Conservation (phyloP, 2,797 vertebrate species). For the Remorina albescens region DNA sequence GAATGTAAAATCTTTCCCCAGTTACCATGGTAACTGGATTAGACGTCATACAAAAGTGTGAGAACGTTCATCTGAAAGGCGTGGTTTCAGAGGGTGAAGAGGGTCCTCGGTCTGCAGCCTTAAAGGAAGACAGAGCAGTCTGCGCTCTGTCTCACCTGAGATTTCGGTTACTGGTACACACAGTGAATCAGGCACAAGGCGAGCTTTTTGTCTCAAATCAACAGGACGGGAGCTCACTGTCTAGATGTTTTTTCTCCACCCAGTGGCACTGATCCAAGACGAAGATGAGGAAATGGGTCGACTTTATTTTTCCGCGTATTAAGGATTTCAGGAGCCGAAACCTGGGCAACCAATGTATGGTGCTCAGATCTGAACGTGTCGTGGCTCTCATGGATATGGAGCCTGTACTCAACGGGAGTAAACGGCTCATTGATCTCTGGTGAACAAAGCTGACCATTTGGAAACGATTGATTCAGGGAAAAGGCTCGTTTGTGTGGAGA, state of each 20-base stretch:
- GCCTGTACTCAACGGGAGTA: not conserved
- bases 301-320: not conserved
- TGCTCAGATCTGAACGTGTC: not conserved
- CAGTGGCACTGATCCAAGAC: not conserved
- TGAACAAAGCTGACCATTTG: not conserved
- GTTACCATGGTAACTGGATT: constrained; percentile 61
- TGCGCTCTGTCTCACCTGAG: constrained; percentile 8
- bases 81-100: constrained; percentile 24
- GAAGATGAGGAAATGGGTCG: not conserved
- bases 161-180: not conserved
- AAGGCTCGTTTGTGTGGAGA: not conserved
- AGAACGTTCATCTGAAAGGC: constrained; percentile 31
- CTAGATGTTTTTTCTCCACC: not conserved
- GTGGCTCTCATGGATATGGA: not conserved
- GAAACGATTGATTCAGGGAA: not conserved
- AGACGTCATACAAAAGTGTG: constrained; percentile 43
- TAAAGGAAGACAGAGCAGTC: too few relatives aligned
- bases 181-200: not conserved
- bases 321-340: constrained; percentile 16
- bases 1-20: constrained; percentile 18
- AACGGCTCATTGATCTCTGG: not conserved
- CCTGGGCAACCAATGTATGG: not conserved
- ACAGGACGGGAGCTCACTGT: not conserved
- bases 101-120: not conserved
- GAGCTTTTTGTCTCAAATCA: too few relatives aligned